Base-by-base conservation (phyloP, 2,888 invertebrate genomes). In the Pemphredon lugubris region DNA sequence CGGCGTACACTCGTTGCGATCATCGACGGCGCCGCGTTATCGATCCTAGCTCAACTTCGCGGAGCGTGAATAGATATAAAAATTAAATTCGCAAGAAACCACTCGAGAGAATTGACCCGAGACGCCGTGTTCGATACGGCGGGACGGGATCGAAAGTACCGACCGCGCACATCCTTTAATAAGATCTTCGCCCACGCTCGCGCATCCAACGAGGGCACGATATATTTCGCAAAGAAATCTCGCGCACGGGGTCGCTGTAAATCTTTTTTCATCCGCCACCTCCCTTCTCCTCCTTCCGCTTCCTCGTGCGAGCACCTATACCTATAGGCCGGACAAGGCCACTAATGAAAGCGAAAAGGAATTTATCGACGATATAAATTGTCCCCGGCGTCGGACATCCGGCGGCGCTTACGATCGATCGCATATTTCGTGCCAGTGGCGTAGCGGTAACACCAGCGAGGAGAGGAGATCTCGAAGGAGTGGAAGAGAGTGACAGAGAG, bases 311-410 rank as follows among this genome's bases (percentile, higher is more conserved):
- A 37, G 48, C 48, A 26, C 42, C 54, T 16, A 53, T 45, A 26
- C 42, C 54, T 16, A 53, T 45, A 68, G 66, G 48, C 67, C 50
- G 75, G 74, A 79, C 83, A 75, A 77, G 79, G 75, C 78, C 84
- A 80, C 86, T 87, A 87, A 87, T 87, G 87, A 87, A 87, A 87
- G 83, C 83, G 84, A 83, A 84, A 82, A 86, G 82, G 84, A 87
- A 87, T 87, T 87, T 87, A 87, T 87, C 86, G 86, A 40, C 66
- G 83, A 78, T 83, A 87, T 87, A 87, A 87, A 87, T 87, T 86
- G 86, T 83, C 78, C 69, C 59, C 63, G 55, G 60, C 63, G 65
- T 54, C 59, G 66, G 65, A 75, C 65, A 59, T 76, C 70, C 70
- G 67, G 55, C 65, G 51, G 57, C 18, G 65, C 34, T 61, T n/a